Evolutionary conservation across 2,888 invertebrate species (phyloP).

Genomic region (Slavum lentiscoides): DNA sequence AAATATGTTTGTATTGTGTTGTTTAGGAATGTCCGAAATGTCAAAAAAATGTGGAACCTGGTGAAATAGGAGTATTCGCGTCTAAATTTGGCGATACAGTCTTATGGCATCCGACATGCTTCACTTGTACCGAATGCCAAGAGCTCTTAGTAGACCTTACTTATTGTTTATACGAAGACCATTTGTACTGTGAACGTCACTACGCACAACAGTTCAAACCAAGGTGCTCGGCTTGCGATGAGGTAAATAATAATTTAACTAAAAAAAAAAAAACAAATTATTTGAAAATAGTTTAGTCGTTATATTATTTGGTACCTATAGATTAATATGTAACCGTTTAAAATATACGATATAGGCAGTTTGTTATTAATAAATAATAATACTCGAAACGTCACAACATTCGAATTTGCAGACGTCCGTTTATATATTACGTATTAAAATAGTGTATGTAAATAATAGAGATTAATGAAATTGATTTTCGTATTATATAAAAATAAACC

Average conservation of each 20-base stretch:
- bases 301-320: no score
- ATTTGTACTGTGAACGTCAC: slow-evolving; percentile 90
- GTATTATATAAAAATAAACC: no score
- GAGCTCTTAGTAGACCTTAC: slow-evolving; percentile 94
- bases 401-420: no score
- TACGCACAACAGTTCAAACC: slow-evolving; percentile 96
- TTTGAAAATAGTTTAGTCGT: no score
- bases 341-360: no score
- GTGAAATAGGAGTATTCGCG: slow-evolving; percentile 82
- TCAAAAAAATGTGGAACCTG: slow-evolving; percentile 74
- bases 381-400: no score
- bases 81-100: slow-evolving; percentile 76
- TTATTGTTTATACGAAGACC: slow-evolving; percentile 88
- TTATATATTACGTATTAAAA: no score
- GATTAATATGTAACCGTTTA: no score
- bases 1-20: slow-evolving; percentile 57
- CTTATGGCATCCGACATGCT: slow-evolving; percentile 92
- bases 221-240: slow-evolving; percentile 94
- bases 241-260: slow-evolving; percentile 67
- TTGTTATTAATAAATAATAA: no score
- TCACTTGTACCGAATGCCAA: slow-evolving; percentile 83
- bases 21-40: slow-evolving; percentile 81
- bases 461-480: no score
- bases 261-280: no score
- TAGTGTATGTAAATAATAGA: no score